A percentile compares a stretch with the other conserved stretches of the same genome.
Conservation (phyloP, 2,888 invertebrate genomes). For the Cheilosia vernalis region DNA sequence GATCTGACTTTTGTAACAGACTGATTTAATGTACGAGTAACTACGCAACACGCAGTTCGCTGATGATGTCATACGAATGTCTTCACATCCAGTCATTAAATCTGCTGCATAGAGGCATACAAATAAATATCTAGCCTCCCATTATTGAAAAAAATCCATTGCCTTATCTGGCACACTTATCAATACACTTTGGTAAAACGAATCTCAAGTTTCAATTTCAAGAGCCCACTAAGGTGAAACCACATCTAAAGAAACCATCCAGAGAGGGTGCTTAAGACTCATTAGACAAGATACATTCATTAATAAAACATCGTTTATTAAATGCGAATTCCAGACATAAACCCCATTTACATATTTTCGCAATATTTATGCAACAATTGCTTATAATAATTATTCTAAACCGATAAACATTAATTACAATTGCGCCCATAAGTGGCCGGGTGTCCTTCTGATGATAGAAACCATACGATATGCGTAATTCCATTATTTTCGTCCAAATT, state of each 20-base stretch:
- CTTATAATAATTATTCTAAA: neutral
- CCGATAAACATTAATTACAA: constrained; percentile 6
- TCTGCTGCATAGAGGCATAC: too few species aligned
- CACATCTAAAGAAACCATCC: neutral
- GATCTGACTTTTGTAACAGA: too few species aligned
- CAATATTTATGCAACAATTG: neutral
- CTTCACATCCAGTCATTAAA: too few species aligned
- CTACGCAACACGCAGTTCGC: too few species aligned
- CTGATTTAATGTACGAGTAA: too few species aligned
- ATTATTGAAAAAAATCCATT: too few species aligned
- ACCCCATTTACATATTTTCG: constrained; percentile 19
- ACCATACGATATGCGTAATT: constrained; percentile 5
- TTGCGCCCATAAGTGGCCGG: constrained; percentile 2
- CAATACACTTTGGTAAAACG: too few species aligned
- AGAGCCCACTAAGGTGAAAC: neutral
- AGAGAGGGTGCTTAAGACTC: neutral
- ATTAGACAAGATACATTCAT: constrained; percentile 5
- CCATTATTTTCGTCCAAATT: neutral
- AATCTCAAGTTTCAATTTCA: neutral
- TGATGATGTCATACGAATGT: too few species aligned
- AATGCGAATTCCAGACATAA: neutral
- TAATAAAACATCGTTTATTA: neutral
- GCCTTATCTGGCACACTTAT: too few species aligned
- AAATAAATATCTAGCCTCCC: too few species aligned
- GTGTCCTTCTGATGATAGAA: constrained; percentile 17